Base-by-base conservation (phyloP, 2,113 vertebrate genomes). In the Apaloderma vittatum region DNA sequence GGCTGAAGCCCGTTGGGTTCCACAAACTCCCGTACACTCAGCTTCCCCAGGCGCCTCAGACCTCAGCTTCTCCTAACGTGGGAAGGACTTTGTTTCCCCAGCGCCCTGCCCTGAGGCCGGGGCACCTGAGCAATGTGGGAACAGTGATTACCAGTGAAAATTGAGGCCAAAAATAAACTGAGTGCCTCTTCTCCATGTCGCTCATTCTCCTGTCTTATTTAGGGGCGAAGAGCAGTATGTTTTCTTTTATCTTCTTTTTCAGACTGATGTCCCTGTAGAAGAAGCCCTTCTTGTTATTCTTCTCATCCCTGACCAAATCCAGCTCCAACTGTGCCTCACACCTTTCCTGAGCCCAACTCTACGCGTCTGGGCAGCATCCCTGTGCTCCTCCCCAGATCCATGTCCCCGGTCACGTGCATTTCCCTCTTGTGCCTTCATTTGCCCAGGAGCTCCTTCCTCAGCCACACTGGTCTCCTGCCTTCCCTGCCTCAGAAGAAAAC, bases 21-120 rank as follows among this genome's bases (percentile, higher is more conserved):
- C 70, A 10, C 0, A 24, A 45, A 46, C 15, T 15, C 7, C 37
- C 2, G 32, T 1, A 17, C 0, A 0, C 12, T 43, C 40, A n/a
- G 10, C 24, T 12, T 54, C 81, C 58, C 79, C 67, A 52, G 22
- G 19, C 11, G 34, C 26, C 49, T 72, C 87, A 73, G 27, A 59
- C 63, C 15, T 3, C 0, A 49, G 40, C 49, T 75, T 32, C 23
- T 70, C 54, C 9, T 59, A 34, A 27, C 63, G 12, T 2, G 16
- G 24, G 23, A 90, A 77, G 54, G n/a, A 32, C 15, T 55, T 36
- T 0, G 0, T 10, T 59, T 22, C 22, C 40, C 16, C 6, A 11
- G 7, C 3, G 40, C 57, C 16, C 2, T 2, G n/a, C 23, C 55
- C 4, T 45, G 78, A 81, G 23, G 34, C 26, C 26, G 65, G 68